Conservation (phyloP, 1,140 invertebrate genomes). For the Papilio helenus region DNA sequence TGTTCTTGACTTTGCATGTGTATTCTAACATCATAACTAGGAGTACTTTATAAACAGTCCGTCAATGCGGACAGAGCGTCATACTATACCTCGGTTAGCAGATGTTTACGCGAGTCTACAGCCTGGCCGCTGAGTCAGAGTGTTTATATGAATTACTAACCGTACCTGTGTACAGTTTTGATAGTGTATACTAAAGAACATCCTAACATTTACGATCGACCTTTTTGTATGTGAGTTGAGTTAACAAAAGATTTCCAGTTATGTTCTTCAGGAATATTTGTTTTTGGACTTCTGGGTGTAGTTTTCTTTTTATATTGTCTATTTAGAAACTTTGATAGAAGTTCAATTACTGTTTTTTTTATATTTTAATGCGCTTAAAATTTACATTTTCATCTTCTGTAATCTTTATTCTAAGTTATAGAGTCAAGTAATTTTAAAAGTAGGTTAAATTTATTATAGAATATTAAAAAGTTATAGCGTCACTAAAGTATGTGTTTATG, state of each 20-base stretch:
- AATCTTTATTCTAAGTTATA: not conserved
- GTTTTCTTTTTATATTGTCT: too few relatives aligned
- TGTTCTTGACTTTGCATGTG: conserved; percentile 14
- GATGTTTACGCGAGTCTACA: conserved; percentile 7
- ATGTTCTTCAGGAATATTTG: too few relatives aligned
- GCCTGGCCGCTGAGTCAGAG: not conserved
- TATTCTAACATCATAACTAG: not conserved
- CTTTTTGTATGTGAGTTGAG: not conserved
- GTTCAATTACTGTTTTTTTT: too few relatives aligned
- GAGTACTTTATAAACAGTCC: conserved; percentile 14
- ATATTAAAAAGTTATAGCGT: conserved; percentile 20
- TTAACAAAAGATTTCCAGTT: not conserved
- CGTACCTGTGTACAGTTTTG: conserved; percentile 5
- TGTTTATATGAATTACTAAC: conserved; percentile 22
- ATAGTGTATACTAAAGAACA: not conserved
- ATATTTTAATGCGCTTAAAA: not conserved
- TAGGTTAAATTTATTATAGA: not conserved
- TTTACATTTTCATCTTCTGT: not conserved
- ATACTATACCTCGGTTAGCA: not conserved
- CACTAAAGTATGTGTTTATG: conserved; percentile 5
- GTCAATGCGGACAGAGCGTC: not conserved
- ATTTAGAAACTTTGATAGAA: too few relatives aligned
- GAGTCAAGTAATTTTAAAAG: conserved; percentile 3
- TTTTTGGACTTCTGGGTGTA: too few relatives aligned
- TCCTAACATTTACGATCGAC: not conserved